phyloP scores from a whole-genome alignment of 92 coral and sea anemone species.

The Virgularia gustaviana region DNA sequence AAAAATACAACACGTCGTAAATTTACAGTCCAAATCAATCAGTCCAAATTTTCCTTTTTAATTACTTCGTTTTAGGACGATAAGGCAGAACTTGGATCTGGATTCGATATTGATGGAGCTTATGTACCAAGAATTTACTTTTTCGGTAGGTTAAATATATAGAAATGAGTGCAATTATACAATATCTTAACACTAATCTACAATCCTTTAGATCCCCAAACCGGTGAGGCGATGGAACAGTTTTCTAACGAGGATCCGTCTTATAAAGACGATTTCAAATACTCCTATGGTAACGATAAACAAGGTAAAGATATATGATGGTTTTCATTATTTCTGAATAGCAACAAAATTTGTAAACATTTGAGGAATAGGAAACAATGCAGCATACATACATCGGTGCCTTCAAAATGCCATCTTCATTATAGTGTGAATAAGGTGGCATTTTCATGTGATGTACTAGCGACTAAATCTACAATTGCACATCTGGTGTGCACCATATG shows the following conservation, averaged over 20 bases:
- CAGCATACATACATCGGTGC: no score
- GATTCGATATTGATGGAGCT: slow-evolving; percentile 55
- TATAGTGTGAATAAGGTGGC: no score
- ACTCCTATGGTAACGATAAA: slow-evolving; percentile 76
- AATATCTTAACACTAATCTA: not conserved
- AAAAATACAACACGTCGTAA: no score
- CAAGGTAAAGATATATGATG: slow-evolving; percentile 51
- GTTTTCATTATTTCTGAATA: not conserved
- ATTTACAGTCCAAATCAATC: no score
- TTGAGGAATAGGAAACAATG: no score
- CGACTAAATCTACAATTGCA: no score
- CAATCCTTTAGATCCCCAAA: slow-evolving; percentile 66
- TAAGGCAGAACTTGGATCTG: slow-evolving; percentile 28
- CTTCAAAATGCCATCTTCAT: no score
- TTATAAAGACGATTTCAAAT: slow-evolving; percentile 64
- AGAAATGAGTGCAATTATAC: no score
- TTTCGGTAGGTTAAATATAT: slow-evolving; percentile 31
- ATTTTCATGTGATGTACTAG: no score
- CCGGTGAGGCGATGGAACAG: slow-evolving; percentile 68
- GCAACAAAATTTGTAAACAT: not conserved
- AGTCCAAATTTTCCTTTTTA: no score
- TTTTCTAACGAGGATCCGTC: slow-evolving; percentile 67
- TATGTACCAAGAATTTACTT: slow-evolving; percentile 58
- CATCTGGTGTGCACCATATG: no score
- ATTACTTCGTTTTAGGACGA: slow-evolving; percentile 31